Percentiles rank a stretch among this genome's conserved stretches.
These are phyloP conservation scores for Pandemis heparana DNA, from an alignment of 2,888 invertebrate species.

Conservation along the genomic window DNA sequence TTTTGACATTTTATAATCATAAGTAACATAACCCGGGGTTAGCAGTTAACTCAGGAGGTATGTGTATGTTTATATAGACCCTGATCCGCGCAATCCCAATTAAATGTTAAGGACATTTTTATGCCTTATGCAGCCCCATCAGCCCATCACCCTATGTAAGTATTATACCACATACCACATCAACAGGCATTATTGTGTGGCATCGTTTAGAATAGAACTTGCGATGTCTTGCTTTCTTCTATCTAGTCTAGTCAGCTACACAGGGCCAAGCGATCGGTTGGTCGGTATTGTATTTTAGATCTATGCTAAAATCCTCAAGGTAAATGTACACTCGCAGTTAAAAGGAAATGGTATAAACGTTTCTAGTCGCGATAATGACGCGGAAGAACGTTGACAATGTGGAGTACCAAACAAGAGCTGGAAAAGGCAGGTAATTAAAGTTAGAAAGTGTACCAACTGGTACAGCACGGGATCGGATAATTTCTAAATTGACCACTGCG, in stretches of 20 bases:
- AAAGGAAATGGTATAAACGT: conserved; percentile 41
- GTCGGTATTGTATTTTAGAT: conserved; percentile 19
- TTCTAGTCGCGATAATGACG: conserved; percentile 66
- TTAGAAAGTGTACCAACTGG: conserved; percentile 75
- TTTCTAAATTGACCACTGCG: conserved; percentile 69
- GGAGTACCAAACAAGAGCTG: conserved; percentile 64
- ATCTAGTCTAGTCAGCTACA: background rate
- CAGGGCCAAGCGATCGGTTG: background rate
- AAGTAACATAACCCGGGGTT: too few species aligned
- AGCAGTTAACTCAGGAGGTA: too few species aligned
- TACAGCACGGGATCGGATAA: conserved; percentile 66
- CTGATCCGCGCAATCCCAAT: too few species aligned
- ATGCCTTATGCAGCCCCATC: too few species aligned
- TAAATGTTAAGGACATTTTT: too few species aligned
- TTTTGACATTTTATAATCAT: too few species aligned
- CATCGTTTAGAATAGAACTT: too few species aligned
- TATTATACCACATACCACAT: too few species aligned
- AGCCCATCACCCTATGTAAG: too few species aligned
- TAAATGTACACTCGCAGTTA: conserved; percentile 30
- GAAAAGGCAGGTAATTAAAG: conserved; percentile 74
- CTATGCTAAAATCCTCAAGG: conserved; percentile 14
- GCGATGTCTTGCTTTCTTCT: background rate
- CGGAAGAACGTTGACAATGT: conserved; percentile 76
- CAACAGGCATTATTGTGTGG: too few species aligned
- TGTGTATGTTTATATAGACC: too few species aligned